Evolutionary conservation across 2,888 invertebrate genomes (phyloP).

Genomic region (Apoderus coryli): DNA sequence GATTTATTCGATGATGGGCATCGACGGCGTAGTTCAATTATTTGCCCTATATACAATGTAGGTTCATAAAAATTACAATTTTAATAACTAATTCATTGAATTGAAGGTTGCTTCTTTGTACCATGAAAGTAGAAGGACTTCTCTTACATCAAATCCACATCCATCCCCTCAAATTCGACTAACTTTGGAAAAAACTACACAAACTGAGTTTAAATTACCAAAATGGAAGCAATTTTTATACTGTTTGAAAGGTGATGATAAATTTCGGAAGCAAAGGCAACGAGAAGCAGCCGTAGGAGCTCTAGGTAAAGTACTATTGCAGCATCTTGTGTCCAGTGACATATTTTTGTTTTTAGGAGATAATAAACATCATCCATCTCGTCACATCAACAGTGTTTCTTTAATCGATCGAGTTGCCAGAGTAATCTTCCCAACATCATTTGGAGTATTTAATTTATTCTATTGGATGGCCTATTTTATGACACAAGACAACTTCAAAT

Average conservation of each 20-base stretch:
- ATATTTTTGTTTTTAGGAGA: background rate
- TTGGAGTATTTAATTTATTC: conserved; percentile 69
- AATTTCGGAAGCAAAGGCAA: conserved; percentile 57
- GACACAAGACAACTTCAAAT: conserved; percentile 59
- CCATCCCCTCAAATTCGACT: conserved; percentile 34
- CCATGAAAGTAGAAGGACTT: conserved; percentile 27
- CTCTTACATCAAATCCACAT: conserved; percentile 17
- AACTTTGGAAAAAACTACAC: conserved; percentile 71
- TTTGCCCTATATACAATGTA: conserved; percentile 51
- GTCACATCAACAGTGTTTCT: conserved; percentile 76
- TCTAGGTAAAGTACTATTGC: conserved; percentile 10
- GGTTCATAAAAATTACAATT: conserved; percentile 14
- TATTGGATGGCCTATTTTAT: conserved; percentile 82
- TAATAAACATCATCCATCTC: conserved; percentile 23
- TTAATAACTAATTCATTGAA: conserved; percentile 2
- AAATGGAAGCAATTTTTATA: conserved; percentile 68
- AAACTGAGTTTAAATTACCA: conserved; percentile 61
- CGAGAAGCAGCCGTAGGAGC: conserved; percentile 50
- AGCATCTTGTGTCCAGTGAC: background rate
- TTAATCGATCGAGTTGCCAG: conserved; percentile 71
- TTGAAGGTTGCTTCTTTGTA: conserved; percentile 33
- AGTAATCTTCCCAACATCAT: conserved; percentile 72
- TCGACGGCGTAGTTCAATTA: conserved; percentile 38
- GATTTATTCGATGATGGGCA: conserved; percentile 24
- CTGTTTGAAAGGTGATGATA: conserved; percentile 65